Percentiles rank a stretch among this genome's conserved stretches.
These are phyloP conservation scores for Nibea coibor DNA, from an alignment of 2,113 vertebrate genomes.

Conservation along the genomic window DNA sequence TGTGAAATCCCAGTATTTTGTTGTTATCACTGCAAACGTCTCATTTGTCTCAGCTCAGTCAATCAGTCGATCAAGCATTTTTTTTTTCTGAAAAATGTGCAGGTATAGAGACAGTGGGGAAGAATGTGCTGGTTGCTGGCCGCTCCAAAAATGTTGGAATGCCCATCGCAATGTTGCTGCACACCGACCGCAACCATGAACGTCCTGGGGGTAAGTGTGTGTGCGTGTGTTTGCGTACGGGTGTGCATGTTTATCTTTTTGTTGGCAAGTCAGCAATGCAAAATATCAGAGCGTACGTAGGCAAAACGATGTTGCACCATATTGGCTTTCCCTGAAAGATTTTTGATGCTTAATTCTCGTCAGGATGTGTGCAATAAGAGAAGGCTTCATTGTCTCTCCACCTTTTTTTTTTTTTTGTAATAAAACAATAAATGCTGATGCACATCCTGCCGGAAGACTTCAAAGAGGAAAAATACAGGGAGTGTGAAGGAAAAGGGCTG, in stretches of 20 bases:
- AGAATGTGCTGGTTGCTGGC: slow-evolving; percentile 92
- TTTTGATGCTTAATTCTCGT: neutral
- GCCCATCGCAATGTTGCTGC: slow-evolving; percentile 93
- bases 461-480: neutral
- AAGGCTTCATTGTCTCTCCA: slow-evolving; percentile 15
- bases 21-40: neutral
- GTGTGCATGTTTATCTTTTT: neutral
- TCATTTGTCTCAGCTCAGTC: neutral
- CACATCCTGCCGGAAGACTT: slow-evolving; percentile 6
- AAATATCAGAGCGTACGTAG: neutral
- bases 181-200: slow-evolving; percentile 90
- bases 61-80: neutral
- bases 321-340: slow-evolving; percentile 26
- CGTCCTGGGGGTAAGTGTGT: slow-evolving; percentile 89
- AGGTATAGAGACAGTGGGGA: slow-evolving; percentile 93
- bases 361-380: slow-evolving; percentile 3
- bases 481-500: slow-evolving; percentile 23
- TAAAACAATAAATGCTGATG: slow-evolving; percentile 44
- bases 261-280: neutral
- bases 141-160: slow-evolving; percentile 96
- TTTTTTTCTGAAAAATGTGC: slow-evolving; percentile 30
- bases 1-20: neutral
- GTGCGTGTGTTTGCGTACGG: neutral
- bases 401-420: slow-evolving; percentile 9
- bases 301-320: slow-evolving; percentile 49